These are phyloP conservation scores for Hymenopus coronatus DNA, from an alignment of 2,888 invertebrate genomes.

Conservation along the genomic window DNA sequence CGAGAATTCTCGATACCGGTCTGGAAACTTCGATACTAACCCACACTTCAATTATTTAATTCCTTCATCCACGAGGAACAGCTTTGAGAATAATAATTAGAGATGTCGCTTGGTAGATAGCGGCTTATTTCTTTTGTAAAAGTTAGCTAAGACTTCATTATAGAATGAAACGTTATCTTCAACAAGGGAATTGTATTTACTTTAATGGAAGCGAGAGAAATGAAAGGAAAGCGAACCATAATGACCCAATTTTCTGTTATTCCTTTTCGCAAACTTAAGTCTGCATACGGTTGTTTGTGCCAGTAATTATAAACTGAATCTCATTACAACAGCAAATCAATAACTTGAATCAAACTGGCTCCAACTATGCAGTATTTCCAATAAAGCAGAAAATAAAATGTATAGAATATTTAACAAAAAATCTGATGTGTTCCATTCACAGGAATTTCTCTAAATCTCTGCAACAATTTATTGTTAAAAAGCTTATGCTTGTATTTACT, in stretches of 20 bases:
- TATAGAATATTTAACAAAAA: too few species aligned
- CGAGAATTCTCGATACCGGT: background rate
- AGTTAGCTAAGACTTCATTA: background rate
- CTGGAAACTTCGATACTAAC: background rate
- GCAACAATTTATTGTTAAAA: too few species aligned
- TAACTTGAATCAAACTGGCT: background rate
- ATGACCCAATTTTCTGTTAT: background rate
- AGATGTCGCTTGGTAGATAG: background rate
- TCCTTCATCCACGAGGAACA: background rate
- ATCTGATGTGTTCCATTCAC: too few species aligned
- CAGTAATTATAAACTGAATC: background rate
- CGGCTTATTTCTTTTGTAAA: background rate
- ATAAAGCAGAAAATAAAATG: too few species aligned
- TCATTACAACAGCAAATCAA: background rate
- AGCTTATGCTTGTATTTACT: too few species aligned
- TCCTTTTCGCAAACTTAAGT: background rate
- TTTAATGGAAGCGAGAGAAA: background rate
- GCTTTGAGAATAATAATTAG: background rate
- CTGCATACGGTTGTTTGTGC: too few species aligned
- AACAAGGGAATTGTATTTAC: background rate
- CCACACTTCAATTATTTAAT: background rate
- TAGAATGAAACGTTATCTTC: background rate
- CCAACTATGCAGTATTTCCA: too few species aligned
- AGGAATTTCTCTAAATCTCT: too few species aligned
- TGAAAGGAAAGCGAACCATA: background rate